These are phyloP conservation scores for Beaufortia kweichowensis DNA, from an alignment of 2,113 vertebrate species.

Conservation along the genomic window DNA sequence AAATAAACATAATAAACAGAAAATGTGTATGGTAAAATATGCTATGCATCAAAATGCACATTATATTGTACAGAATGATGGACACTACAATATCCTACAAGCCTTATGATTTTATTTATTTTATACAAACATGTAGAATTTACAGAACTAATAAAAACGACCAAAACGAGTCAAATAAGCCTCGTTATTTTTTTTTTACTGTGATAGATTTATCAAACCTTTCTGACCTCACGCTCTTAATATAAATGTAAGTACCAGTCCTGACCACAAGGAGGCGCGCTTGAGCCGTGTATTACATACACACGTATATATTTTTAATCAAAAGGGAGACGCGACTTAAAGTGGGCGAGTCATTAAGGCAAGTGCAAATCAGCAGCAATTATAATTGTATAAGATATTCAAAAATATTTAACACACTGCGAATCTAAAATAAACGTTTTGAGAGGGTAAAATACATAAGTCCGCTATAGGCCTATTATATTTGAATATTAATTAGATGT, in stretches of 20 bases:
- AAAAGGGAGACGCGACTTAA: not conserved
- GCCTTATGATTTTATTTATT: not conserved
- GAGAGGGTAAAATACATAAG: no score
- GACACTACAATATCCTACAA: not conserved
- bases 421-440: no score
- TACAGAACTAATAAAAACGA: not conserved
- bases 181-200: not conserved
- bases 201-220: not conserved
- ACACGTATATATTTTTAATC: no score
- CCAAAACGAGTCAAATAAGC: not conserved
- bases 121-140: not conserved
- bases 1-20: no score
- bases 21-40: not conserved
- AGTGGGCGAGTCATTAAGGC: not conserved
- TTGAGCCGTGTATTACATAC: no score
- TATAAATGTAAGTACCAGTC: not conserved
- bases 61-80: not conserved
- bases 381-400: no score
- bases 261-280: not conserved
- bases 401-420: no score
- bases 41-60: not conserved
- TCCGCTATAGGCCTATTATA: no score
- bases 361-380: not conserved
- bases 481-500: no score
- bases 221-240: fast-evolving